Evolutionary conservation across 2,113 vertebrate genomes (phyloP).

Genomic region (Brienomyrus longianalis): DNA sequence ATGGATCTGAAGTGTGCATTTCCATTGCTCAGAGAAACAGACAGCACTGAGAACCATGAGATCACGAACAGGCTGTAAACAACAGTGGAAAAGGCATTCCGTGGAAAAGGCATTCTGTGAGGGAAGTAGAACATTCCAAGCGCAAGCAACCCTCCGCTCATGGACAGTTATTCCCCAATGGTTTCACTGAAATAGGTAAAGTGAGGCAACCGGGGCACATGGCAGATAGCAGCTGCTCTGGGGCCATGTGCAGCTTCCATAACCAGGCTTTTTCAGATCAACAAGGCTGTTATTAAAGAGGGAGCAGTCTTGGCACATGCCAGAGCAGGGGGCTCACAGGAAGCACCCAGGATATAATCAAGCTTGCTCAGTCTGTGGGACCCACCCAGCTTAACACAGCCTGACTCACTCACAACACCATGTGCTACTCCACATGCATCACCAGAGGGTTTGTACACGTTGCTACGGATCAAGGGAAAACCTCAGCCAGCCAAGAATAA

Average conservation of each 20-base stretch:
- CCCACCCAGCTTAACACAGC: background rate
- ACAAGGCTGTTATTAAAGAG: background rate
- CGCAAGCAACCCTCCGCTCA: background rate
- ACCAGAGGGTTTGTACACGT: background rate
- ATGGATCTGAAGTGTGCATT: background rate
- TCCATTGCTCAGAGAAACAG: background rate
- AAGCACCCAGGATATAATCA: background rate
- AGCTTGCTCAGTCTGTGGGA: background rate
- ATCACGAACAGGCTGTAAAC: background rate
- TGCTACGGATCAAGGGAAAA: background rate
- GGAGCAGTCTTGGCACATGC: background rate
- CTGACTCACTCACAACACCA: background rate
- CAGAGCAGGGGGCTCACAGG: background rate
- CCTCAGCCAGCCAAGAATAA: background rate
- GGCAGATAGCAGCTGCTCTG: background rate
- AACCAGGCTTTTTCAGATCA: background rate
- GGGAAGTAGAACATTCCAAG: background rate
- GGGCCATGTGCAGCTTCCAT: background rate
- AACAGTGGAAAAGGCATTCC: background rate
- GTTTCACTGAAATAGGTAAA: background rate
- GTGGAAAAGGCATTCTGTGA: background rate
- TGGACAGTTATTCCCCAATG: background rate
- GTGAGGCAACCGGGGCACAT: background rate
- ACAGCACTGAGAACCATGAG: background rate
- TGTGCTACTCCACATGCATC: background rate